A percentile compares a stretch with the other conserved stretches of the same genome.
Conservation (phyloP, 2,888 invertebrate species). For the Amaurobius ferox region DNA sequence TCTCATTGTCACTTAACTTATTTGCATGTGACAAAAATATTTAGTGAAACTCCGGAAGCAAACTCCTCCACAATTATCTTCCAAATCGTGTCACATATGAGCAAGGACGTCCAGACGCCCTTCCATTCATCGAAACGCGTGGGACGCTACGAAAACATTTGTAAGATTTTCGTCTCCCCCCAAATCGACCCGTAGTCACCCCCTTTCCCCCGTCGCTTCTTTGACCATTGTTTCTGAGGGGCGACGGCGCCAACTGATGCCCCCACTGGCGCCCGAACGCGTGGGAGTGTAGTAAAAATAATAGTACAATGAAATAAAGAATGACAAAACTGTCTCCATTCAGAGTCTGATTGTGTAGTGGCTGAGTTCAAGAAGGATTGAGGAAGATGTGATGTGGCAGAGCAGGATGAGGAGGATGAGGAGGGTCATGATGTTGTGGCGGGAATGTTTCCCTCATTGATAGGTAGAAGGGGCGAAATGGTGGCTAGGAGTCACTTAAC, state of each 20-base stretch:
- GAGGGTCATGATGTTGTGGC: too few relatives aligned
- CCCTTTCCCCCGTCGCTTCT: conserved; percentile 1
- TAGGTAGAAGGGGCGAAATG: too few relatives aligned
- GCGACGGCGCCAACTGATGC: conserved; percentile 36
- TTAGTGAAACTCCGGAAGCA: not conserved
- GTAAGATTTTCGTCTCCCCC: conserved; percentile 37
- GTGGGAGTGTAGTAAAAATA: not conserved
- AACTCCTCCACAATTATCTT: not conserved
- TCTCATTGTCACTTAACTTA: too few relatives aligned
- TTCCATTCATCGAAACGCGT: conserved; percentile 54
- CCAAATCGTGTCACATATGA: not conserved
- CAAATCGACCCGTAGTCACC: not conserved
- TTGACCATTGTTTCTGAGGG: conserved; percentile 49
- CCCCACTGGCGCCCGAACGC: conserved; percentile 35
- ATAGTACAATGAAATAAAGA: not conserved
- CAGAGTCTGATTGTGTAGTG: too few relatives aligned
- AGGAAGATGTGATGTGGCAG: not conserved
- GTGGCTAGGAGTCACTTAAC: too few relatives aligned
- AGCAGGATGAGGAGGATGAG: too few relatives aligned
- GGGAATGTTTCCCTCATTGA: too few relatives aligned
- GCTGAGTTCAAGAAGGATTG: too few relatives aligned
- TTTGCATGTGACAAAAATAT: too few relatives aligned
- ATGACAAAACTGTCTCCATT: not conserved
- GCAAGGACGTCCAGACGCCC: not conserved
- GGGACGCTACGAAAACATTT: conserved; percentile 38